These are phyloP conservation scores for Anastatus disparis DNA, from an alignment of 1,140 invertebrate species.

Conservation along the genomic window DNA sequence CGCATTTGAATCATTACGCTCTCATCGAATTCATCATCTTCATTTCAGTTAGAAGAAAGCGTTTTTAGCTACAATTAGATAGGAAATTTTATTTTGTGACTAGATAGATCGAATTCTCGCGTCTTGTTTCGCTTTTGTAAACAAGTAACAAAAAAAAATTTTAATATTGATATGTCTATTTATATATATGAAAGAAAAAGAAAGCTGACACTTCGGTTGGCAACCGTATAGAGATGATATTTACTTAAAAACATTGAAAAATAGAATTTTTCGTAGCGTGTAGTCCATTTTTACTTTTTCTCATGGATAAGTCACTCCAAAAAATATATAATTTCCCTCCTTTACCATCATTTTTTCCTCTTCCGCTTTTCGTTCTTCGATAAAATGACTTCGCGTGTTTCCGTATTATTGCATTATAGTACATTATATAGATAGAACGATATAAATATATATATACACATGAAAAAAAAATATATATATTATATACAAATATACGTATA, in stretches of 20 bases:
- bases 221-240: constrained; percentile 46
- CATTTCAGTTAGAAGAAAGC: constrained; percentile 56
- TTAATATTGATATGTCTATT: constrained; percentile 56
- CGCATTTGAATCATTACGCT: constrained; percentile 33
- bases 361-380: constrained; percentile 31
- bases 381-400: constrained; percentile 32
- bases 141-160: constrained; percentile 55
- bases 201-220: constrained; percentile 2
- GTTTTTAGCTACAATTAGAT: constrained; percentile 63
- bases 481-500: constrained; percentile 47
- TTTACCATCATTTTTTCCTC: constrained; percentile 26
- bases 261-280: not conserved
- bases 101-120: constrained; percentile 62
- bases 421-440: constrained; percentile 29
- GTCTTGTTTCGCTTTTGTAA: constrained; percentile 64
- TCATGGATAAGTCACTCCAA: constrained; percentile 24
- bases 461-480: constrained; percentile 38
- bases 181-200: constrained; percentile 52
- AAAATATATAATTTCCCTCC: constrained; percentile 5
- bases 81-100: constrained; percentile 63
- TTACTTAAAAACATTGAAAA: constrained; percentile 51
- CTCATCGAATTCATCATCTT: constrained; percentile 49
- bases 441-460: constrained; percentile 23
- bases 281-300: constrained; percentile 40
- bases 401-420: constrained; percentile 36